These are phyloP conservation scores for Torymus tubicola DNA, from an alignment of 2,888 invertebrate genomes.

Conservation along the genomic window DNA sequence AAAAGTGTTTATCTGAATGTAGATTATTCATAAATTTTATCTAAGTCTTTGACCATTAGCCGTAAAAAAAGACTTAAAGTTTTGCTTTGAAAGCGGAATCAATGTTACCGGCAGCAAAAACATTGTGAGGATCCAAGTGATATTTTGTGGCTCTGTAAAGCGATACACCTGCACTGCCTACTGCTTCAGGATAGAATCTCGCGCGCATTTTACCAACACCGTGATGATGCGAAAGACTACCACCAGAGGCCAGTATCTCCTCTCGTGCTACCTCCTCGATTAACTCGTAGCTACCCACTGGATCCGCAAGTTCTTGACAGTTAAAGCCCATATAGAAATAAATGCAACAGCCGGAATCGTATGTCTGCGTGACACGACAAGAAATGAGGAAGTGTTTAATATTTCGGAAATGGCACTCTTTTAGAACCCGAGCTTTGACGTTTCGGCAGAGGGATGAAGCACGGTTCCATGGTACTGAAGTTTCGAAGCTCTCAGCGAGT, in stretches of 20 bases:
- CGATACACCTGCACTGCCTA: conserved; percentile 88
- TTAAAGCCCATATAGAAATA: conserved; percentile 96
- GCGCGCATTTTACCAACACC: conserved; percentile 96
- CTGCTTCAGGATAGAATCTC: conserved; percentile 90
- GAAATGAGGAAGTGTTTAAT: conserved; percentile 84
- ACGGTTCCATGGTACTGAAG: conserved; percentile 98
- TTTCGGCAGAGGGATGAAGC: conserved; percentile 89
- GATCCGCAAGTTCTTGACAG: conserved; percentile 80
- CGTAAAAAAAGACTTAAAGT: conserved; percentile 43
- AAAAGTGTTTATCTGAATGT: too few relatives aligned
- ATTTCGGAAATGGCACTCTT: conserved; percentile 80
- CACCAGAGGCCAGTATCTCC: conserved; percentile 93
- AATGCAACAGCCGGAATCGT: conserved; percentile 97
- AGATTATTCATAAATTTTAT: too few relatives aligned
- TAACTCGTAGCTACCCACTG: conserved; percentile 88
- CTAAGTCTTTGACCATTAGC: too few relatives aligned
- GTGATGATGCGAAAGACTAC: conserved; percentile 97
- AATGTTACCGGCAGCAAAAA: conserved; percentile 73
- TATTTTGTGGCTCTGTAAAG: conserved; percentile 89
- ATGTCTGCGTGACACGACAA: conserved; percentile 95
- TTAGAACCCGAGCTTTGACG: conserved; percentile 88
- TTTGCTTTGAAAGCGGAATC: conserved; percentile 56
- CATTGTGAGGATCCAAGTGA: conserved; percentile 94
- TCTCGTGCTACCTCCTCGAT: conserved; percentile 93
- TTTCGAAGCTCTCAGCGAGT: conserved; percentile 98